These are phyloP conservation scores for Rhodinocichla rosea DNA, from an alignment of 2,113 vertebrate species.

Conservation along the genomic window DNA sequence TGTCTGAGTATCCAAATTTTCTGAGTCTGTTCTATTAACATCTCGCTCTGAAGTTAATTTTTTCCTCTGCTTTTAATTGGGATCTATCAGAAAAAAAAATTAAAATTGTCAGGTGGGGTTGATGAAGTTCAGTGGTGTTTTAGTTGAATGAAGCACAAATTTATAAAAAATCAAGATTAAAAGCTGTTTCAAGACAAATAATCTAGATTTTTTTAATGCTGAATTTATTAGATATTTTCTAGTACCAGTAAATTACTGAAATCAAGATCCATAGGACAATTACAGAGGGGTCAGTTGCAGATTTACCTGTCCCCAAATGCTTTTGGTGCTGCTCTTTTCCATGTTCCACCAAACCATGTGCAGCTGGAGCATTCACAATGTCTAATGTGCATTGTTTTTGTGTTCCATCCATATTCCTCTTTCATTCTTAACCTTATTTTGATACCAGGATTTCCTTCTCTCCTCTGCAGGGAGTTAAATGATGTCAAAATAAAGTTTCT, in stretches of 20 bases:
- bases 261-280: background rate
- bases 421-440: background rate
- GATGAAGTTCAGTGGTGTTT: background rate
- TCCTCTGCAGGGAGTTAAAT: background rate
- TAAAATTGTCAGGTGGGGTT: background rate
- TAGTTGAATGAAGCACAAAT: background rate
- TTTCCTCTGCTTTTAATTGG: background rate
- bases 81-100: background rate
- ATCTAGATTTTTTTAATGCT: background rate
- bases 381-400: background rate
- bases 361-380: background rate
- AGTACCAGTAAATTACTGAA: background rate
- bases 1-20: background rate
- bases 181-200: background rate
- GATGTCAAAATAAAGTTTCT: background rate
- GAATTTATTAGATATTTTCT: background rate
- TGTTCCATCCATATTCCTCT: background rate
- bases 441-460: background rate
- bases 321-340: background rate
- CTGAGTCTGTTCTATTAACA: background rate
- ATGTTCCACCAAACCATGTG: background rate
- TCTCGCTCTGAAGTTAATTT: background rate
- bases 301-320: background rate
- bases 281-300: background rate
- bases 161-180: background rate